Conservation (phyloP, 2,888 invertebrate genomes). For the Hymenopus coronatus region DNA sequence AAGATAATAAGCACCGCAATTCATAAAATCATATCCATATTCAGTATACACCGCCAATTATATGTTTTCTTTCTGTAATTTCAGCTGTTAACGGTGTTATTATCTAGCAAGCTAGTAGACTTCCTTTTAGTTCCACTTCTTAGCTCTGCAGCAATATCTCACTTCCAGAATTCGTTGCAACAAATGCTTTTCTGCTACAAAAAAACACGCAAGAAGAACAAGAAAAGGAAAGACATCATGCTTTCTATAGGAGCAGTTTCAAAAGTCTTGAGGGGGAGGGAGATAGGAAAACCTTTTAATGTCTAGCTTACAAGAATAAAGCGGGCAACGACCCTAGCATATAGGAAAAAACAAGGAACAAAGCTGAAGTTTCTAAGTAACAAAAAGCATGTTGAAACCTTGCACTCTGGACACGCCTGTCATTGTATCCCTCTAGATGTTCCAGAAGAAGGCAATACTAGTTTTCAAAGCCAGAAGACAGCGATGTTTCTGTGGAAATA, state of each 20-base stretch:
- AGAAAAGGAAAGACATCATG: background rate
- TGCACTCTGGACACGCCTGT: background rate
- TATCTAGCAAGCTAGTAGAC: background rate
- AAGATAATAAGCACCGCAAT: no score
- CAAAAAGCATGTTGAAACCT: background rate
- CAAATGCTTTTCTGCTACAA: background rate
- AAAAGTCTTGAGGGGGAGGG: background rate
- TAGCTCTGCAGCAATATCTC: background rate
- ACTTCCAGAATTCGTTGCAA: background rate
- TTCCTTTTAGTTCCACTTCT: background rate
- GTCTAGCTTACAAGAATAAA: background rate
- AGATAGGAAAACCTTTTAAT: background rate
- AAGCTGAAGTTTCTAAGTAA: background rate
- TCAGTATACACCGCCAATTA: no score
- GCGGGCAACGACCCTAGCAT: background rate
- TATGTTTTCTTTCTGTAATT: no score
- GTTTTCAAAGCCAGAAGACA: no score
- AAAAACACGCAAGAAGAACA: background rate
- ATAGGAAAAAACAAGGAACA: background rate
- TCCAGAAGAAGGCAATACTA: no score
- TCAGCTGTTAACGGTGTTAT: no score
- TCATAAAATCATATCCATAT: no score
- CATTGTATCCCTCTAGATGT: background rate
- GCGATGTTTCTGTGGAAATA: no score
- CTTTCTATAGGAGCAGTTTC: background rate